These are phyloP conservation scores for Planiliza haematocheilus DNA, from an alignment of 2,113 vertebrate genomes.

Conservation along the genomic window DNA sequence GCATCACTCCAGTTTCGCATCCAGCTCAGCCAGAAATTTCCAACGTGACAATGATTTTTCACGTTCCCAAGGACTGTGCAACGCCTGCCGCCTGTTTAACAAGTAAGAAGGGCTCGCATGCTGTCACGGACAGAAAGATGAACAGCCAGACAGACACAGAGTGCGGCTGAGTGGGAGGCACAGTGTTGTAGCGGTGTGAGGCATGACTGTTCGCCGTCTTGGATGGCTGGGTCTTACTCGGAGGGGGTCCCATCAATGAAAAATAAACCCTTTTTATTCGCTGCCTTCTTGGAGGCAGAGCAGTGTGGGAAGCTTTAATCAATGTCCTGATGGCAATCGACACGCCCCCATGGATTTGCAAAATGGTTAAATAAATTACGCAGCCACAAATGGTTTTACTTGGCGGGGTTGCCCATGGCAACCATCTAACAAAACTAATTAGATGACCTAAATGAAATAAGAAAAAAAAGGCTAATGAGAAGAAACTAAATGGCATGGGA, in stretches of 20 bases:
- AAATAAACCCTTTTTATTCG: constrained; percentile 62
- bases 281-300: constrained; percentile 51
- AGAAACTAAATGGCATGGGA: constrained; percentile 32
- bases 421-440: constrained; percentile 70
- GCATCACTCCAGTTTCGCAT: not conserved
- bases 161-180: constrained; percentile 6
- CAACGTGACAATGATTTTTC: not conserved
- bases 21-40: not conserved
- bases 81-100: not conserved
- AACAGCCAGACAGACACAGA: constrained; percentile 6
- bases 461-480: constrained; percentile 28
- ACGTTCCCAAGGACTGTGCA: not conserved
- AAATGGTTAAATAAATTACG: constrained; percentile 73
- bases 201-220: constrained; percentile 48
- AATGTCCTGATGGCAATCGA: constrained; percentile 67
- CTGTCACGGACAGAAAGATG: constrained; percentile 10
- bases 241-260: constrained; percentile 49
- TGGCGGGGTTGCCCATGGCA: constrained; percentile 50
- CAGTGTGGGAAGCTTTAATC: constrained; percentile 76
- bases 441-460: constrained; percentile 48
- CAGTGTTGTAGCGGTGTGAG: constrained; percentile 34
- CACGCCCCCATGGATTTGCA: constrained; percentile 70
- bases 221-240: constrained; percentile 50
- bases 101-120: constrained; percentile 3
- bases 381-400: constrained; percentile 56